phyloP scores from a whole-genome alignment of 1,140 invertebrate species.

The Camponotus pennsylvanicus region DNA sequence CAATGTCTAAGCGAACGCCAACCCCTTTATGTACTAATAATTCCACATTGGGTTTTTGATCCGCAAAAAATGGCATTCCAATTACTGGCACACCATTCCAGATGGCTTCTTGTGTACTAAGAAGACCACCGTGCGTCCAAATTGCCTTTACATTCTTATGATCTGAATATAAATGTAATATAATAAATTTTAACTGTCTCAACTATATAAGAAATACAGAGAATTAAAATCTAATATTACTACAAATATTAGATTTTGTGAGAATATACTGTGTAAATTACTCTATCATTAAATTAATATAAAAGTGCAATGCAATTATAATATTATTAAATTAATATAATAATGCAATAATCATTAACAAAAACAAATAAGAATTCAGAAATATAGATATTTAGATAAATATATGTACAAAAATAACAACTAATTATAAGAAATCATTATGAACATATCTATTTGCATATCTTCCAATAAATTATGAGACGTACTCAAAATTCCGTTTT shows the following conservation, averaged over 20 bases:
- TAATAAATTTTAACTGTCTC: background rate
- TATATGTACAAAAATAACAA: too few species aligned
- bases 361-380: too few species aligned
- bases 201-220: background rate
- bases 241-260: background rate
- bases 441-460: too few species aligned
- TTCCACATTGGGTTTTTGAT: conserved; percentile 88
- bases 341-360: too few species aligned
- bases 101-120: conserved; percentile 90
- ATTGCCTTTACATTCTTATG: conserved; percentile 90
- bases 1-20: conserved; percentile 80
- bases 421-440: too few species aligned
- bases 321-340: background rate
- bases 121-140: conserved; percentile 91
- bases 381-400: too few species aligned
- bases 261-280: background rate
- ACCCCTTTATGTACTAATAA: conserved; percentile 84
- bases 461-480: background rate
- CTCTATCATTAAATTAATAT: background rate
- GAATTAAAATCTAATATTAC: background rate
- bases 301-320: too few species aligned
- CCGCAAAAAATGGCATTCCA: conserved; percentile 89
- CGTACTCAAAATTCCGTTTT: conserved; percentile 88
- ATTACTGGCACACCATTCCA: conserved; percentile 90
- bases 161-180: conserved; percentile 80